Evolutionary conservation across 2,113 vertebrate species (phyloP), one percentile per base, ranked within the genome.

Genomic region (Microcebus murinus): DNA sequence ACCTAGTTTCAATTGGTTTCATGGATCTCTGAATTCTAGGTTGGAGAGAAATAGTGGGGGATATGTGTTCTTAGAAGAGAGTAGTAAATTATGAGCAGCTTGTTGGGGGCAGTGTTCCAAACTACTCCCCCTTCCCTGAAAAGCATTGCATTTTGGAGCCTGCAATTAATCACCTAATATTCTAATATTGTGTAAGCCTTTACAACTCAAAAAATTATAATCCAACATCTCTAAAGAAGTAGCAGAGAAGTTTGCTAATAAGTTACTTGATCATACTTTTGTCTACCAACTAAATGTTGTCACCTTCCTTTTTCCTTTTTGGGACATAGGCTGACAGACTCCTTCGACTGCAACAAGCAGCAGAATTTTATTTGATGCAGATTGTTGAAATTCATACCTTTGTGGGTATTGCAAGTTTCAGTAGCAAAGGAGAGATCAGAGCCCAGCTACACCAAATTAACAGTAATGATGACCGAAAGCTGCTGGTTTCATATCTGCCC

Each of bases 291-390:
- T 77, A 95, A 85, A 83, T 65, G 21, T 85, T 87, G 31, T 42
- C 34, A 59, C 7, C 50, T 77, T 55, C 29, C 13, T 61, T 93
- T 63, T 42, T 20, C 1, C 25, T 95, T 82, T 94, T 59, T 59
- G 95, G 94, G 23, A 82, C 63, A 65, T 45, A 98, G 98, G 94
- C 90, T 71, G 84, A 97, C 50, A 95, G 98, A 77, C 77, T 98
- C 20, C 45, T 95, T 65, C 96, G 23, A 80, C 68, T 98, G 21
- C 96, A 57, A 18, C 98, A 98, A 95, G 98, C 98, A 71, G 97
- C 98, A 48, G 98, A 97, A 87, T 61, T 98, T 39, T 99, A 99
- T 61, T 79, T 99, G n/a, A 97, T 93, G 77, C 96, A 98, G 31
- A 91, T 98, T 93, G 95, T 98, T 92, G 98, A 99, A 93, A 86